Evolutionary conservation across 1,140 invertebrate genomes (phyloP), one percentile per base, ranked within the genome.

Genomic region (Penaeus indicus): DNA sequence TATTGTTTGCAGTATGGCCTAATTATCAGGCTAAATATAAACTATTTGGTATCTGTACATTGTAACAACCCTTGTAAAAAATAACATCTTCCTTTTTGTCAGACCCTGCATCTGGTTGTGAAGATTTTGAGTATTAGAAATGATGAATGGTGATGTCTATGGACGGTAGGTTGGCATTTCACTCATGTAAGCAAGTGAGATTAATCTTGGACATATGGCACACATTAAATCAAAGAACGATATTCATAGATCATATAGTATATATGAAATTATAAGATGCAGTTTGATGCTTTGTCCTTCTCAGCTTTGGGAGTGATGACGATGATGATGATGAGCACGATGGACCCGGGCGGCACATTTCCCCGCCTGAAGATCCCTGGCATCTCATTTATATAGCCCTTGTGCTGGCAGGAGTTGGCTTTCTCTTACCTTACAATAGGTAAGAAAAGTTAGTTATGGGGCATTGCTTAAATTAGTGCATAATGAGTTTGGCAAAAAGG

Each of bases 361-460:
- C 88, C 88, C 22, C 88, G 0, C 88, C 88, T 38, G 82, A 80
- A 69, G 88, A 89, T 64, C 75, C 83, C 18, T 96, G 95, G 92
- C 96, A 96, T 92, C 94, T 95, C 32, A 95, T 98, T 80, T 97
- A 97, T 92, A 92, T 97, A 80, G 95, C 96, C 0, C 94, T 98
- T 67, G 93, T 97, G 11, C 93, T 97, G 47, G 96, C 97, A 63
- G 97, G 97, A n/a, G 95, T 96, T 90, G 97, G 97, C 27, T 98
- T 98, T 92, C 94, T 98, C 19, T 93, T 98, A 54, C 97, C 97
- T 0, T 98, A 97, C 93, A 98, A 98, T 94, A 97, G 96, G 96
- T 97, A 92, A 91, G 60, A 77, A 32, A 60, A 80, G 63, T 54
- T 11, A 54, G 11, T 54, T 54, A 13, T 82, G 79, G 72, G 60